A percentile compares a stretch with the other conserved stretches of the same genome.
Evolutionary conservation across 2,888 invertebrate genomes (phyloP).

Genomic region (Zootermopsis nevadensis): DNA sequence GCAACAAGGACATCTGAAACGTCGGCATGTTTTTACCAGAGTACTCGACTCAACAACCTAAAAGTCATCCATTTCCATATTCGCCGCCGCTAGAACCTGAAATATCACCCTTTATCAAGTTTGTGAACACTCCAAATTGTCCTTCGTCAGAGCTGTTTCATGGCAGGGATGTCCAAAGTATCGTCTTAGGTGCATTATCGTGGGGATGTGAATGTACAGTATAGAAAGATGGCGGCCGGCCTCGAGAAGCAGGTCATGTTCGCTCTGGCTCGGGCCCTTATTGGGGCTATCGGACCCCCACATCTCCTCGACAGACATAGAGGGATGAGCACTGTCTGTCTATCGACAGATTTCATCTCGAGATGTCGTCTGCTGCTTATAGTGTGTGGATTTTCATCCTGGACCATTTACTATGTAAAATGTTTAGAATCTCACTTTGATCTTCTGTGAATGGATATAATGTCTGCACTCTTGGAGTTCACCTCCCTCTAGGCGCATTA

Average conservation of each 20-base stretch:
- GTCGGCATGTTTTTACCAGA: too few relatives aligned
- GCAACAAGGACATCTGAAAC: too few relatives aligned
- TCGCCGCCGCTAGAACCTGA: too few relatives aligned
- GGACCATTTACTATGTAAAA: neutral
- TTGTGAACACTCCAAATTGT: neutral
- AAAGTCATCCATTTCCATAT: too few relatives aligned
- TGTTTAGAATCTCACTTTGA: neutral
- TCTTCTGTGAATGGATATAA: neutral
- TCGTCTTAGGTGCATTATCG: neutral
- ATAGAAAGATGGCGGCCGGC: constrained; percentile 8
- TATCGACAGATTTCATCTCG: constrained; percentile 33
- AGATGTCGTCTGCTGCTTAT: constrained; percentile 24
- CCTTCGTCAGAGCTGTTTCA: neutral
- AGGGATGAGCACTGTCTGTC: constrained; percentile 32
- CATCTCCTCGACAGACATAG: constrained; percentile 33
- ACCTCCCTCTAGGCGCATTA: too few relatives aligned
- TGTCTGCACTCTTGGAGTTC: neutral
- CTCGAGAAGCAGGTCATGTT: constrained; percentile 35
- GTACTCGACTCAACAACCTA: too few relatives aligned
- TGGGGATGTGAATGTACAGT: neutral
- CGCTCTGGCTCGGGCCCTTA: constrained; percentile 11
- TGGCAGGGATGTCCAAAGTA: constrained; percentile 16
- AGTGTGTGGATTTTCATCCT: constrained; percentile 2
- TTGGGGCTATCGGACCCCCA: constrained; percentile 32
- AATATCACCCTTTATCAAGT: too few relatives aligned